Percentiles rank a stretch among this genome's conserved stretches.
Evolutionary conservation across 2,888 invertebrate genomes (phyloP).

Genomic region (Lasioglossum malachurum): DNA sequence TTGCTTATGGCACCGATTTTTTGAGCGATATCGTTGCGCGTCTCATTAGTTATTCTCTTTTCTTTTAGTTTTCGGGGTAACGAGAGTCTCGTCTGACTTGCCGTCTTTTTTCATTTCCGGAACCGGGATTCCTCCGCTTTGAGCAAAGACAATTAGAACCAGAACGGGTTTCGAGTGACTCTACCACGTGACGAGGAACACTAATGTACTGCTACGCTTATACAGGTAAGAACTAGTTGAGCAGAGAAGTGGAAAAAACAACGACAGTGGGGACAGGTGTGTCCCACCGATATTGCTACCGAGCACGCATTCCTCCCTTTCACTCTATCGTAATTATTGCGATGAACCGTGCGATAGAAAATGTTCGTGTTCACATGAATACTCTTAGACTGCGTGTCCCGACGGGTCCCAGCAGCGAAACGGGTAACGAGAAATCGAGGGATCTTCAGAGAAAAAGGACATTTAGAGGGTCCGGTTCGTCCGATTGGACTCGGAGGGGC

Average conservation of each 20-base stretch:
- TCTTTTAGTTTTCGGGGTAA: background rate
- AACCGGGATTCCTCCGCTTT: conserved; percentile 51
- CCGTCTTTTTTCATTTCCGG: conserved; percentile 25
- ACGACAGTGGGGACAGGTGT: conserved; percentile 54
- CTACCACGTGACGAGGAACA: conserved; percentile 56
- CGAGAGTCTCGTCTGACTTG: conserved; percentile 50
- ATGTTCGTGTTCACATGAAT: conserved; percentile 51
- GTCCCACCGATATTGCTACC: conserved; percentile 72
- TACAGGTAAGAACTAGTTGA: conserved; percentile 77
- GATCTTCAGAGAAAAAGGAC: conserved; percentile 9
- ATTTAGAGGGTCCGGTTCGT: background rate
- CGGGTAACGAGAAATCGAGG: conserved; percentile 14
- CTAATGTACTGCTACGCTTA: conserved; percentile 62
- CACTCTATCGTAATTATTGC: conserved; percentile 70
- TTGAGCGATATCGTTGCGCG: conserved; percentile 76
- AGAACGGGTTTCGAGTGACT: conserved; percentile 44
- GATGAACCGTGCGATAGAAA: conserved; percentile 55
- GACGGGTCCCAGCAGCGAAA: background rate
- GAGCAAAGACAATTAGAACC: conserved; percentile 66
- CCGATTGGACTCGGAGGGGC: background rate
- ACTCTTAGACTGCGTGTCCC: background rate
- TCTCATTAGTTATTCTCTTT: background rate
- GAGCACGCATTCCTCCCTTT: conserved; percentile 53
- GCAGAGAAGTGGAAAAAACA: conserved; percentile 74
- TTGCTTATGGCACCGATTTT: conserved; percentile 79